Evolutionary conservation across 2,888 invertebrate genomes (phyloP).

Genomic region (Diarsia dahlii): DNA sequence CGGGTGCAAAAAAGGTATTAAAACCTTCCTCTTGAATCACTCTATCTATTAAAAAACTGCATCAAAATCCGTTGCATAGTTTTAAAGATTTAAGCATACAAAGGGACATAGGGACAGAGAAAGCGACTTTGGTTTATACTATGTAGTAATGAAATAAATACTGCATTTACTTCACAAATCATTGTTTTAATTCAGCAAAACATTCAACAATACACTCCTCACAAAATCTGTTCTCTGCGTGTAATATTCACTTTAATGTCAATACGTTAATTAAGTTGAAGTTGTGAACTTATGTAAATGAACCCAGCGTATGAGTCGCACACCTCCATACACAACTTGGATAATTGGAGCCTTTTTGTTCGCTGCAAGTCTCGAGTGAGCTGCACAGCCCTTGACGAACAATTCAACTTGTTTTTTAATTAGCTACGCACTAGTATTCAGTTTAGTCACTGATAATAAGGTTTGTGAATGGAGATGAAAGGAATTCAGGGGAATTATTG

Average conservation of each 20-base stretch:
- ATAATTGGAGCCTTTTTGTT: constrained; percentile 79
- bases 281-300: constrained; percentile 69
- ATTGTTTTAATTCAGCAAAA: not conserved
- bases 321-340: constrained; percentile 62
- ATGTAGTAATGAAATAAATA: not conserved
- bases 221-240: constrained; percentile 22
- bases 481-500: constrained; percentile 16
- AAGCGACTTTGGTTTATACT: too few species aligned
- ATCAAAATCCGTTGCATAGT: too few species aligned
- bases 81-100: too few species aligned
- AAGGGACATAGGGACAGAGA: too few species aligned
- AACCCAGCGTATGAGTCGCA: constrained; percentile 30
- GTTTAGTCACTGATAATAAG: constrained; percentile 43
- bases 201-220: not conserved
- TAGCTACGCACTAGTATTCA: constrained; percentile 60
- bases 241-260: constrained; percentile 43
- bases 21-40: too few species aligned
- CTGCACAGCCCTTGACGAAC: constrained; percentile 61
- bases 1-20: too few species aligned
- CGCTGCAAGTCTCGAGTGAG: constrained; percentile 67
- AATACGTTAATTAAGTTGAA: constrained; percentile 67
- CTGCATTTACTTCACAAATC: not conserved
- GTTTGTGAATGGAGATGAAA: not conserved
- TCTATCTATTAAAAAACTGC: too few species aligned
- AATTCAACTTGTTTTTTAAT: constrained; percentile 68